These are phyloP conservation scores for Hydroisotoma schaefferi DNA, from an alignment of 2,888 invertebrate species.

Conservation along the genomic window DNA sequence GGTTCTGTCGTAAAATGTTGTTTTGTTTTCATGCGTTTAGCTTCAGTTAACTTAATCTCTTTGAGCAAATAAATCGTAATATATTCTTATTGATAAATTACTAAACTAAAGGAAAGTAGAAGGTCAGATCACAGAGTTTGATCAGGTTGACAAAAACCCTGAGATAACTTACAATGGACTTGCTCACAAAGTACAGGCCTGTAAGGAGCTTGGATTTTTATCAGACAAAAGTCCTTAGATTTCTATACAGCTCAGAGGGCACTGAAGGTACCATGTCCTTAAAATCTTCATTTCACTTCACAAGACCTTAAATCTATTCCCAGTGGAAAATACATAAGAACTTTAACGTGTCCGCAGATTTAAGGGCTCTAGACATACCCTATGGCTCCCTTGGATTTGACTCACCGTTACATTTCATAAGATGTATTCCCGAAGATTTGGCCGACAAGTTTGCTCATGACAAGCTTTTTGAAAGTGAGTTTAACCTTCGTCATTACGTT, in stretches of 20 bases:
- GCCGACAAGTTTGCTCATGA: conserved; percentile 25
- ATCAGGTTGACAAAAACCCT: background rate
- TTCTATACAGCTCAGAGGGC: conserved; percentile 28
- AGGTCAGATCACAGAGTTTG: background rate
- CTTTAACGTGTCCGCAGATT: conserved; percentile 23
- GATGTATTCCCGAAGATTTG: conserved; percentile 27
- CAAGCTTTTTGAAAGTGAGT: conserved; percentile 32
- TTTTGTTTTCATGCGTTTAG: background rate
- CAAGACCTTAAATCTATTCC: background rate
- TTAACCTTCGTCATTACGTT: background rate
- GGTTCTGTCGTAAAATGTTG: background rate
- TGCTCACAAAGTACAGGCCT: conserved; percentile 23
- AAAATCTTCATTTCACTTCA: background rate
- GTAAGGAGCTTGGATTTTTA: conserved; percentile 25
- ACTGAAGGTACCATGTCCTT: conserved; percentile 25
- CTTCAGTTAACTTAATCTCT: too few relatives aligned
- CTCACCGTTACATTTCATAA: conserved; percentile 31
- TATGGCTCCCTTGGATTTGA: conserved; percentile 28
- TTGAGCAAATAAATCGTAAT: too few relatives aligned
- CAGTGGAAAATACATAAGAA: background rate
- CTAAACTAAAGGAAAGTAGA: background rate
- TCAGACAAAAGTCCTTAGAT: conserved; percentile 22
- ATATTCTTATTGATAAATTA: too few relatives aligned
- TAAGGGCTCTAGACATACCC: conserved; percentile 24
- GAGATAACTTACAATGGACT: conserved; percentile 19